phyloP scores from a whole-genome alignment of 2,797 vertebrate genomes.

The Pteronotus mesoamericanus region DNA sequence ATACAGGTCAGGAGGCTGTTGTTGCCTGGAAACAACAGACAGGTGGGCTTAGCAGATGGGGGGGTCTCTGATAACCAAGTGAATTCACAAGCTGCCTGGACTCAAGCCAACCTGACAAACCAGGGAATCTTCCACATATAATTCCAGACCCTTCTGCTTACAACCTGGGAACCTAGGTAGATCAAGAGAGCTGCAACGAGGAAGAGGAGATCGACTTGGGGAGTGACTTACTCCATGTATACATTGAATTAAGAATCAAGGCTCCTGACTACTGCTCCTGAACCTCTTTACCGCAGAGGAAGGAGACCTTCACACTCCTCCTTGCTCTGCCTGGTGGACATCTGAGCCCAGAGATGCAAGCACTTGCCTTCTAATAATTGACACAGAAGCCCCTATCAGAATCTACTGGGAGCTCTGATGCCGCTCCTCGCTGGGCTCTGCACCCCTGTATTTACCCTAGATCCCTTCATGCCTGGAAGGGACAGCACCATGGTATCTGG shows the following conservation, averaged over 20 bases:
- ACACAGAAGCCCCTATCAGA: not conserved
- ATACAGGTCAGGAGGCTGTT: conserved; percentile 95
- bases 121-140: not conserved
- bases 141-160: not conserved
- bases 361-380: not conserved
- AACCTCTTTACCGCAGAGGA: not conserved
- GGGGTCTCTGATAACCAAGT: not conserved
- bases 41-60: not conserved
- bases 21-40: conserved; percentile 83
- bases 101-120: not conserved
- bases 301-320: not conserved
- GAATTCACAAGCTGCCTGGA: rapidly evolving
- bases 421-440: rapidly evolving
- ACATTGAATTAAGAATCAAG: not conserved
- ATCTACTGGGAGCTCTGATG: not conserved
- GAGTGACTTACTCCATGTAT: too few species aligned
- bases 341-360: not conserved
- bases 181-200: not conserved
- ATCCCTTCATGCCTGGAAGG: not conserved
- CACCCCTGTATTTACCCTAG: not conserved
- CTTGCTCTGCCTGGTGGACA: not conserved
- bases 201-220: not conserved
- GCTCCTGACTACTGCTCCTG: not conserved
- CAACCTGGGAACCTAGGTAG: not conserved
- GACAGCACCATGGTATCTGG: not conserved